phyloP scores from a whole-genome alignment of 1,140 invertebrate genomes.

The Nymphalis io region DNA sequence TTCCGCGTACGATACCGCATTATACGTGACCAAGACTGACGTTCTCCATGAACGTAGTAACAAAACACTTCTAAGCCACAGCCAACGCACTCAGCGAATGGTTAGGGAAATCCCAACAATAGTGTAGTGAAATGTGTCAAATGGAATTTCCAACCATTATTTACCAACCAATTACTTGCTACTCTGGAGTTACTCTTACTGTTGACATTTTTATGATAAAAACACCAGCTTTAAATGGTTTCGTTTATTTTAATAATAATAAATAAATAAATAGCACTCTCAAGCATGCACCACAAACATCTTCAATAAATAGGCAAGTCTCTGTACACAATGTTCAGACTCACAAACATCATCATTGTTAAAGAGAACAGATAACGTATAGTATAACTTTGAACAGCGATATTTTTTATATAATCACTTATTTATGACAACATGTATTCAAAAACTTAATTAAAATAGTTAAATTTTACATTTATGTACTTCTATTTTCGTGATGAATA shows the following conservation, averaged over 20 bases:
- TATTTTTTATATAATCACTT: constrained; percentile 2
- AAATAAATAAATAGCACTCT: constrained; percentile 61
- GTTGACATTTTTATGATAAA: no score
- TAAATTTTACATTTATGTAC: neutral
- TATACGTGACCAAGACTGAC: no score
- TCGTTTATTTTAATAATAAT: constrained; percentile 42
- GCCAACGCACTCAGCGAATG: no score
- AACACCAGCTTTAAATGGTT: constrained; percentile 12
- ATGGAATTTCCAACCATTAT: no score
- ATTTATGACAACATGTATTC: constrained; percentile 9
- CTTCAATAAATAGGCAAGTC: constrained; percentile 57
- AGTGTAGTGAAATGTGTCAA: no score
- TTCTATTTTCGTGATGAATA: constrained; percentile 6
- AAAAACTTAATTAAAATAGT: neutral
- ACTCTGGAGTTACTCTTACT: no score
- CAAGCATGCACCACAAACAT: constrained; percentile 52
- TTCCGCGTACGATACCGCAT: no score
- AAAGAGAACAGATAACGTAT: constrained; percentile 17
- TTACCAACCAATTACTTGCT: no score
- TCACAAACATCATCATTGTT: constrained; percentile 28
- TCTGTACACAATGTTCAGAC: constrained; percentile 40
- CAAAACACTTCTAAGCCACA: no score
- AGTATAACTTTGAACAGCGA: constrained; percentile 5
- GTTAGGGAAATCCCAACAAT: no score
- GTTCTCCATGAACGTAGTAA: no score